Percentiles rank a stretch among this genome's conserved stretches.
Evolutionary conservation across 1,140 invertebrate species (phyloP).

Genomic region (Armadillidium nasatum): DNA sequence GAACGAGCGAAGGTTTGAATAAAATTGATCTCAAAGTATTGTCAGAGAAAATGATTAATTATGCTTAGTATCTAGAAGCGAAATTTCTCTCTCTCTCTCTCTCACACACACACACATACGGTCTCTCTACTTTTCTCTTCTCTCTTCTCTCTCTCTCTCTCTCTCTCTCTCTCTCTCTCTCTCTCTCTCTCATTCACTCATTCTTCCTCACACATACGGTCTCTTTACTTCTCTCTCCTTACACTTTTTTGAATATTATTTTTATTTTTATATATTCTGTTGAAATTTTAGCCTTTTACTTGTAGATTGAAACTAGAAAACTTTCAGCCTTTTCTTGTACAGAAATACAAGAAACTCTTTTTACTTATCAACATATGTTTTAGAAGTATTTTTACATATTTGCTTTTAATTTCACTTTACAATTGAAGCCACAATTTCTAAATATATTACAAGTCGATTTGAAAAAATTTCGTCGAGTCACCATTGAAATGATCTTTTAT

Average conservation of each 20-base stretch:
- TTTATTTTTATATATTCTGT: too few relatives aligned
- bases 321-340: too few relatives aligned
- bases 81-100: background rate
- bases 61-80: background rate
- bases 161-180: conserved; percentile 11
- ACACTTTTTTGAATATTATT: too few relatives aligned
- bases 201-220: background rate
- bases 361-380: too few relatives aligned
- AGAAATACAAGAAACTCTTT: too few relatives aligned
- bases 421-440: too few relatives aligned
- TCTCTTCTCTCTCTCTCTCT: conserved; percentile 10
- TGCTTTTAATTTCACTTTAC: too few relatives aligned
- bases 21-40: conserved; percentile 9
- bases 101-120: too few relatives aligned
- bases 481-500: background rate
- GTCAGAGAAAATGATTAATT: conserved; percentile 5
- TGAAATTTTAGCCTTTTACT: too few relatives aligned
- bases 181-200: background rate
- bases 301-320: too few relatives aligned
- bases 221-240: background rate
- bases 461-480: background rate
- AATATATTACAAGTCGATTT: too few relatives aligned
- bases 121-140: background rate
- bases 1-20: background rate
- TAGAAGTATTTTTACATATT: too few relatives aligned